A percentile compares a stretch with the other conserved stretches of the same genome.
Evolutionary conservation across 2,113 vertebrate genomes (phyloP).

Genomic region (Passerina amoena): DNA sequence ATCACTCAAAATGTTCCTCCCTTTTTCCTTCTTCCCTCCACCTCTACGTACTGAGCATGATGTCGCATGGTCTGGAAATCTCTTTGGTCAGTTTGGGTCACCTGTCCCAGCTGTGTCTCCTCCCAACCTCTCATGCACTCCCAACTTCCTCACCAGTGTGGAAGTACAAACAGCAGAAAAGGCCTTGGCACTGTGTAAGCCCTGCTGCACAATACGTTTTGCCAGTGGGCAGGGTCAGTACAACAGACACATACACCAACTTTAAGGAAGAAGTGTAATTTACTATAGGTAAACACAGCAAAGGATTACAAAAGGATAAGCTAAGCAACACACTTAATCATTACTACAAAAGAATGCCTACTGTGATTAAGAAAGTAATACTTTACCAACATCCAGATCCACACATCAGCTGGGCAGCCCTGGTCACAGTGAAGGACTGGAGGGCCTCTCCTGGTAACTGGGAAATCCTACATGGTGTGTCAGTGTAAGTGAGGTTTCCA

Average conservation of each 20-base stretch:
- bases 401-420: neutral
- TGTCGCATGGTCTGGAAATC: neutral
- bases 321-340: neutral
- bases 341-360: neutral
- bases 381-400: neutral
- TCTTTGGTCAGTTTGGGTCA: neutral
- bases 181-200: neutral
- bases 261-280: neutral
- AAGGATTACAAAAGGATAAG: neutral
- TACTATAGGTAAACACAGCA: neutral
- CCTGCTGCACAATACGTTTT: neutral
- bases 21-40: neutral
- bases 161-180: neutral
- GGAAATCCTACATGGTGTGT: fast-evolving
- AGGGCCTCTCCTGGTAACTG: neutral
- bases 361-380: neutral
- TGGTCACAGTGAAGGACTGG: neutral
- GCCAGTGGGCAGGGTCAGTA: neutral
- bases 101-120: neutral
- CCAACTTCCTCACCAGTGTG: fast-evolving
- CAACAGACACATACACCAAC: neutral
- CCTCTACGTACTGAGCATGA: fast-evolving
- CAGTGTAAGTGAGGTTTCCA: neutral
- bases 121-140: fast-evolving
- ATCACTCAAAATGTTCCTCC: neutral